Evolutionary conservation across 2,888 invertebrate species (phyloP).

Genomic region (Ophion slaviceki): DNA sequence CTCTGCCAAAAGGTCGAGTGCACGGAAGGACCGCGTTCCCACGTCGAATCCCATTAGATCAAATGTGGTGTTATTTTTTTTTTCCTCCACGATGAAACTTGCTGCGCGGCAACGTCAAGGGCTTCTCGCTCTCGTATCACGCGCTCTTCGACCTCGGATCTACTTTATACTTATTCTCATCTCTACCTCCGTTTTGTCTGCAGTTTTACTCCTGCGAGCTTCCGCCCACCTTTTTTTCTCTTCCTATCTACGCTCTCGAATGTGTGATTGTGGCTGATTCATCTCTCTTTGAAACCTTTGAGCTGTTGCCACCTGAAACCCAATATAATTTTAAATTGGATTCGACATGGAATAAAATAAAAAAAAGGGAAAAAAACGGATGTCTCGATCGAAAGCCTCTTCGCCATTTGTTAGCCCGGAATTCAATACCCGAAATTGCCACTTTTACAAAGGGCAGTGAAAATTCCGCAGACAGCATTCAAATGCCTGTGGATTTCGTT

Average conservation of each 20-base stretch:
- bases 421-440: not conserved
- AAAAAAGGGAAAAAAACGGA: not conserved
- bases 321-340: slow-evolving; percentile 41
- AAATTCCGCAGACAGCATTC: not conserved
- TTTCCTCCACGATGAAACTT: slow-evolving; percentile 64
- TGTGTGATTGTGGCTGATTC: slow-evolving; percentile 68
- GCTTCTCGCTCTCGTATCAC: slow-evolving; percentile 56
- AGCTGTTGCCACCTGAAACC: slow-evolving; percentile 27
- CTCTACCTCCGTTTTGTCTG: slow-evolving; percentile 34
- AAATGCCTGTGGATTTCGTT: not conserved
- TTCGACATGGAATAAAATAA: slow-evolving; percentile 12
- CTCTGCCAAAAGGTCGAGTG: slow-evolving; percentile 1
- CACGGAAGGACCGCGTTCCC: slow-evolving; percentile 72
- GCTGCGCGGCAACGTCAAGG: slow-evolving; percentile 33
- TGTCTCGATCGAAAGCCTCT: not conserved
- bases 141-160: slow-evolving; percentile 20
- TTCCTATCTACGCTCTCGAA: not conserved
- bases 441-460: not conserved
- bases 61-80: slow-evolving; percentile 71
- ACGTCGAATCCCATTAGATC: slow-evolving; percentile 80
- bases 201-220: slow-evolving; percentile 16
- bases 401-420: not conserved
- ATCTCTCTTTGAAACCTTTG: slow-evolving; percentile 50
- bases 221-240: slow-evolving; percentile 32
- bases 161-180: slow-evolving; percentile 42